These are phyloP conservation scores for Cherax quadricarinatus DNA, from an alignment of 1,140 invertebrate genomes.

Conservation along the genomic window DNA sequence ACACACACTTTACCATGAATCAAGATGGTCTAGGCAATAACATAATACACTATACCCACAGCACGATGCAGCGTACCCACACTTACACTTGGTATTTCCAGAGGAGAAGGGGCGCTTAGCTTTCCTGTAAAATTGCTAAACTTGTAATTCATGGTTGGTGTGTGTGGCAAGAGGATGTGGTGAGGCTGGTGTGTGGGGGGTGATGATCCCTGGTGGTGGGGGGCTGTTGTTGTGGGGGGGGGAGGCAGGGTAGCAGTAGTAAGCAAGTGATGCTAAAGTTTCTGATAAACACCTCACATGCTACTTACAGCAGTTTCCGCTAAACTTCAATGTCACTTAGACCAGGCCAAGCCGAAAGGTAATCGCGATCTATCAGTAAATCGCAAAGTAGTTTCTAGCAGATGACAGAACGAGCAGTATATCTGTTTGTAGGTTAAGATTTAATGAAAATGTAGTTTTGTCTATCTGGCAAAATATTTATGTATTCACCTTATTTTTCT, in stretches of 20 bases:
- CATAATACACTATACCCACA: too few relatives aligned
- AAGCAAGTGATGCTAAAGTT: neutral
- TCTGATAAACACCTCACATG: neutral
- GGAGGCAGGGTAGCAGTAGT: neutral
- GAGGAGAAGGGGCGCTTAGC: constrained; percentile 8
- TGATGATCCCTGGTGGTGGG: neutral
- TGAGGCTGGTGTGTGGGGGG: neutral
- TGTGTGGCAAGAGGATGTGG: neutral
- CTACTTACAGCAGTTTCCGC: neutral
- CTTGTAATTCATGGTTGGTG: constrained; percentile 17
- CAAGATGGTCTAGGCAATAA: too few relatives aligned
- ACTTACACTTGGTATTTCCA: constrained; percentile 31
- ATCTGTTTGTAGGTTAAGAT: too few relatives aligned
- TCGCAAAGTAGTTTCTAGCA: too few relatives aligned
- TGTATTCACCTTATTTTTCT: too few relatives aligned
- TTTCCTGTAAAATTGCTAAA: constrained; percentile 38
- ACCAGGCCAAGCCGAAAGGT: too few relatives aligned
- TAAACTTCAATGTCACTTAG: neutral
- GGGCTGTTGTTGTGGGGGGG: neutral
- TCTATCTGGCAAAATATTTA: too few relatives aligned
- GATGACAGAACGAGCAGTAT: too few relatives aligned
- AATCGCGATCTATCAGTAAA: too few relatives aligned
- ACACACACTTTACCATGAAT: too few relatives aligned
- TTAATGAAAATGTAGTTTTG: too few relatives aligned
- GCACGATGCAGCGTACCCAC: too few relatives aligned